Evolutionary conservation across 2,888 invertebrate species (phyloP).

Genomic region (Brachypterus glaber): DNA sequence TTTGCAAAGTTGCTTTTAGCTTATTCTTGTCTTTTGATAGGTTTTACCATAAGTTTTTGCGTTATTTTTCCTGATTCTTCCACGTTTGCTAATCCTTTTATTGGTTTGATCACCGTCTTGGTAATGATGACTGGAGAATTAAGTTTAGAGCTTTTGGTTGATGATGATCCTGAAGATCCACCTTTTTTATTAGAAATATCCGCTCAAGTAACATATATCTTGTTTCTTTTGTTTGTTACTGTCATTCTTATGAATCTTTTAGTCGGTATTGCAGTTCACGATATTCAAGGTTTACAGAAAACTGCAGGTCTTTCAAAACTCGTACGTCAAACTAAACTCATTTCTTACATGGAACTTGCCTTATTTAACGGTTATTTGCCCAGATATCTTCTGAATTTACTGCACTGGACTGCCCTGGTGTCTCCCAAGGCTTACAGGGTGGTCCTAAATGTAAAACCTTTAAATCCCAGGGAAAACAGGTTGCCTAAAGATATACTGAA

Average conservation of each 20-base stretch:
- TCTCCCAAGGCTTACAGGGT: slow-evolving; percentile 75
- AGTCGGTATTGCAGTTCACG: slow-evolving; percentile 80
- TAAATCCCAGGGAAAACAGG: slow-evolving; percentile 74
- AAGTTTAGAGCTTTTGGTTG: slow-evolving; percentile 64
- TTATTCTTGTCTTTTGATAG: slow-evolving; percentile 74
- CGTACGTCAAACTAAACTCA: slow-evolving; percentile 77
- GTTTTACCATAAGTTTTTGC: slow-evolving; percentile 80
- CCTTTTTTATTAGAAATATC: slow-evolving; percentile 69
- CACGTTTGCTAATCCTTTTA: slow-evolving; percentile 74
- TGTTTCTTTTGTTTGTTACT: slow-evolving; percentile 74
- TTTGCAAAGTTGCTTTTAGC: slow-evolving; percentile 79
- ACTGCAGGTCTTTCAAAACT: slow-evolving; percentile 76
- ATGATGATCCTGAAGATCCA: slow-evolving; percentile 66
- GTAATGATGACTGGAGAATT: slow-evolving; percentile 87
- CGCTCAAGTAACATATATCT: slow-evolving; percentile 71
- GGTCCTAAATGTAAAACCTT: slow-evolving; percentile 71
- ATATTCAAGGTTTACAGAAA: slow-evolving; percentile 76
- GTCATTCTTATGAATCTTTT: slow-evolving; percentile 78
- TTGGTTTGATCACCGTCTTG: slow-evolving; percentile 73
- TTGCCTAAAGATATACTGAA: slow-evolving; percentile 70
- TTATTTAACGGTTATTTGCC: slow-evolving; percentile 72
- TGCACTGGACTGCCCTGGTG: slow-evolving; percentile 70
- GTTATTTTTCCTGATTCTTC: slow-evolving; percentile 78
- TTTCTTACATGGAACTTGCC: slow-evolving; percentile 75
- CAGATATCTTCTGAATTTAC: slow-evolving; percentile 59